Percentiles rank a stretch among this genome's conserved stretches.
phyloP scores from a whole-genome alignment of 2,888 invertebrate species.

The Nomada fabriciana region DNA sequence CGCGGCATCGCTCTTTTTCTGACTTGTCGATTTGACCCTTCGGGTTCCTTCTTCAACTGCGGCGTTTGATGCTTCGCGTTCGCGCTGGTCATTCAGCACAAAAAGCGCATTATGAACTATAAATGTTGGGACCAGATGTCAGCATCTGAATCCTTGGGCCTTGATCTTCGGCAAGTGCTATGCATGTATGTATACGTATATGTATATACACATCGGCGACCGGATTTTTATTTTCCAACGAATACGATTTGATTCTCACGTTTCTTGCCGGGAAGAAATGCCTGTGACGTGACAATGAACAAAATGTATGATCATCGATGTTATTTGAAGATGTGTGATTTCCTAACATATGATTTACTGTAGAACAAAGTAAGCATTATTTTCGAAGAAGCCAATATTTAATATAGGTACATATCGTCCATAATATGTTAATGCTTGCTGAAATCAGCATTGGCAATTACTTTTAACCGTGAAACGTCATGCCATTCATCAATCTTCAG shows the following conservation, averaged over 20 bases:
- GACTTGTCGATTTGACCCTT: slow-evolving; percentile 48
- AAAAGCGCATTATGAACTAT: slow-evolving; percentile 80
- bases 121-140: slow-evolving; percentile 77
- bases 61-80: slow-evolving; percentile 79
- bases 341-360: too few relatives aligned
- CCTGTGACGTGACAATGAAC: neutral
- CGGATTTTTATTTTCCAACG: neutral
- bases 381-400: too few relatives aligned
- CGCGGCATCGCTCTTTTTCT: slow-evolving; percentile 9
- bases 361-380: too few relatives aligned
- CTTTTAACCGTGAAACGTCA: too few relatives aligned
- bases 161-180: slow-evolving; percentile 23
- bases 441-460: too few relatives aligned
- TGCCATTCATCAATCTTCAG: too few relatives aligned
- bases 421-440: too few relatives aligned
- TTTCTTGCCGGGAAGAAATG: too few relatives aligned
- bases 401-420: too few relatives aligned
- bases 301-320: neutral
- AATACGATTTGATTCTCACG: too few relatives aligned
- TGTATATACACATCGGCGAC: neutral
- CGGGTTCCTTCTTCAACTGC: slow-evolving; percentile 61
- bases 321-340: too few relatives aligned
- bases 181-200: neutral
- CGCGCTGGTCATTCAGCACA: slow-evolving; percentile 73
- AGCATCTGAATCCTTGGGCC: slow-evolving; percentile 61